Conservation (phyloP, 35 echinoderm and acorn worm genomes). For the Diadema setosum region DNA sequence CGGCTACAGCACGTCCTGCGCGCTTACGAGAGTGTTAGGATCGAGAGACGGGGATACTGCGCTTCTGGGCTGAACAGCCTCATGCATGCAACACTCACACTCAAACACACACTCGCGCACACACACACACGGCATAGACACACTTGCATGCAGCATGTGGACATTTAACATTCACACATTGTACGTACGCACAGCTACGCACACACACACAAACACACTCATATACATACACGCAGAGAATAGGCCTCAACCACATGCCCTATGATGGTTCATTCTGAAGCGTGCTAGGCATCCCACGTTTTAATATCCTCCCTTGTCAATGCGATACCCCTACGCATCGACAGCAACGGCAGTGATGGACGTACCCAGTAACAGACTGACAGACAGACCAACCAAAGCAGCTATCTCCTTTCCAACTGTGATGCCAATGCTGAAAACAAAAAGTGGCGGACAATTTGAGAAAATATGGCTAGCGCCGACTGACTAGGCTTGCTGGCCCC, state of each 20-base stretch:
- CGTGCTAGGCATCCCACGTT: background rate
- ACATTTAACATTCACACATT: too few relatives aligned
- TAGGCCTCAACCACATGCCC: too few relatives aligned
- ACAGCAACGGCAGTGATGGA: background rate
- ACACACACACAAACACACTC: background rate
- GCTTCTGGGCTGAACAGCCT: background rate
- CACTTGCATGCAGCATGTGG: too few relatives aligned
- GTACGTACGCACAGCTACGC: background rate
- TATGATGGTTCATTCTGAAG: background rate
- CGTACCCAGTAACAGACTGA: background rate
- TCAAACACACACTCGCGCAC: background rate
- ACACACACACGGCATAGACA: too few relatives aligned
- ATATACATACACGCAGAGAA: background rate
- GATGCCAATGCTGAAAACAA: background rate
- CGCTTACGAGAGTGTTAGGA: background rate
- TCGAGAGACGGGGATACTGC: background rate
- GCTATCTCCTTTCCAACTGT: background rate
- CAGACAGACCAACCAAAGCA: background rate
- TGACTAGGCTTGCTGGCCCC: too few relatives aligned
- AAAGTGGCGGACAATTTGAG: too few relatives aligned
- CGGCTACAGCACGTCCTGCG: background rate
- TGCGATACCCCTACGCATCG: background rate
- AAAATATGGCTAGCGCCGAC: too few relatives aligned
- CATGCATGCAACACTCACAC: background rate
- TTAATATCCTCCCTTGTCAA: conserved; percentile 10